Evolutionary conservation across 2,888 invertebrate species (phyloP).

Genomic region (Sinhomidia bicolor): DNA sequence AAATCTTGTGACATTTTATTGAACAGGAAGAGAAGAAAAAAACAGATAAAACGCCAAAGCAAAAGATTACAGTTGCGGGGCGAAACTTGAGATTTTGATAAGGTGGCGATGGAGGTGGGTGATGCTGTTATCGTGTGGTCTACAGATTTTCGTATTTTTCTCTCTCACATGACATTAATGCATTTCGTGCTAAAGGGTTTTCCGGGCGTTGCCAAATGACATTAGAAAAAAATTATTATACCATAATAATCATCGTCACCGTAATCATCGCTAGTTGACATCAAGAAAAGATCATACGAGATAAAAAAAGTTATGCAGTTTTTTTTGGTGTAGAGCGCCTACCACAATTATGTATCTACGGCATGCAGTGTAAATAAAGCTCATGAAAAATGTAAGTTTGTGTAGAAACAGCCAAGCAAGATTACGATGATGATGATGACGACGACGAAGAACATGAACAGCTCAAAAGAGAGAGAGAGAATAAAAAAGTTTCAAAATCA

Average conservation of each 20-base stretch:
- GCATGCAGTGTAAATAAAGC: too few relatives aligned
- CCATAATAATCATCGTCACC: background rate
- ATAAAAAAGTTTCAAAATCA: too few relatives aligned
- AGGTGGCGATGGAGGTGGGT: background rate
- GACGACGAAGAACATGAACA: too few relatives aligned
- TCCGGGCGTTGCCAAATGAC: conserved; percentile 69
- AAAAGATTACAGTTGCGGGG: too few relatives aligned
- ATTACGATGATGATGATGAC: too few relatives aligned
- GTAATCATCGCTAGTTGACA: conserved; percentile 19
- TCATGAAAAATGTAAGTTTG: background rate
- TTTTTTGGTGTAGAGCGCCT: background rate
- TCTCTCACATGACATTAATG: too few relatives aligned
- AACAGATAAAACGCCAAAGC: background rate
- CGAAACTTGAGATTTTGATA: background rate
- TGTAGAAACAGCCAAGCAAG: too few relatives aligned
- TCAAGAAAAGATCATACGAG: too few relatives aligned
- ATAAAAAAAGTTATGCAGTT: background rate
- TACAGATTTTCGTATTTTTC: too few relatives aligned
- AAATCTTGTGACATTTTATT: background rate
- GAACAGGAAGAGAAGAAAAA: background rate
- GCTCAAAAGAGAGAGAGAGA: too few relatives aligned
- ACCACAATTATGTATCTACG: too few relatives aligned
- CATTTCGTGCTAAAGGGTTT: conserved; percentile 2
- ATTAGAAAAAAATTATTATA: background rate
- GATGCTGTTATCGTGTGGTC: background rate